Evolutionary conservation across 2,797 vertebrate genomes (phyloP), one percentile per base, ranked within the genome.

Genomic region (Siniperca undulata): DNA sequence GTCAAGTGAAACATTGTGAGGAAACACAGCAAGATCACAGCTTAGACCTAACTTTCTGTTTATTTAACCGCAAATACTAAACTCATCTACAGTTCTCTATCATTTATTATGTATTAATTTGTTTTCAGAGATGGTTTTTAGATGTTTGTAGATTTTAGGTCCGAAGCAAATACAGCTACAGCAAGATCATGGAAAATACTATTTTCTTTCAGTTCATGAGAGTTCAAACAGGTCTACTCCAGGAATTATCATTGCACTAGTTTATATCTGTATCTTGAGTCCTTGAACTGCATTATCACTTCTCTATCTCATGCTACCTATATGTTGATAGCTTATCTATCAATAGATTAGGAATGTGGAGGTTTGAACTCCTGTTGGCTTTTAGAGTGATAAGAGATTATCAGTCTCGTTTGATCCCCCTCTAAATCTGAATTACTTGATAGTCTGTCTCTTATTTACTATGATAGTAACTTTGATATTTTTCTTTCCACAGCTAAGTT

Each of bases 271-370:
- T 36, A 20, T 44, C 61, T 0, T 50, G 17, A 70, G 56, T 72
- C 76, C 68, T 61, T 84, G 58, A 81, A 59, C 75, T 56, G 72
- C 22, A 76, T 68, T 76, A 83, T 77, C 30, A n/a, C 40, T 5
- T 87, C 61, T 79, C 20, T 81, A 60, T 83, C 34, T 76, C 65
- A 53, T 44, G 44, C 70, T 80, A 48, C 74, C 71, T 34, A 36
- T 86, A 70, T 85, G 80, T 69, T 77, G 30, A 68, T 81, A 80
- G 1, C 24, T 65, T 77, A 86, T 88, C 68, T 78, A 34, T 78
- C 34, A 68, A 70, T 56, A 76, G 74, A 86, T 86, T 77, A 81
- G 27, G 27, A 81, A 56, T 75, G 38, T 58, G 56, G 42, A 36
- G 56, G 68, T 77, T 77, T 82, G 56, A 77, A 74, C 62, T 69